Evolutionary conservation across 2,113 vertebrate genomes (phyloP), one percentile per base, ranked within the genome.

Genomic region (Leucopternis melanops): DNA sequence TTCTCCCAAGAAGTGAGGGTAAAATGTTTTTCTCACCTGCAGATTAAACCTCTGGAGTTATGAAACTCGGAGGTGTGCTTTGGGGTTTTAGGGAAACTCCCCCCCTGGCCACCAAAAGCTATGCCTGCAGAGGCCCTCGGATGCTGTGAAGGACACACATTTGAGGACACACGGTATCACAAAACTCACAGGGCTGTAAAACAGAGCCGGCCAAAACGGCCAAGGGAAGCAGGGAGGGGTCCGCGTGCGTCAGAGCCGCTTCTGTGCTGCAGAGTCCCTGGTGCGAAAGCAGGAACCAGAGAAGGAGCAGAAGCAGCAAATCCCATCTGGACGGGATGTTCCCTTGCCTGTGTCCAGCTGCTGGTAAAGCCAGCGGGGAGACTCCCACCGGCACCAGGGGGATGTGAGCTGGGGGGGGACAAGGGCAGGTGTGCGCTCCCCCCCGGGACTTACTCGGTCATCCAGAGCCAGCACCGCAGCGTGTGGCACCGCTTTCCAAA

Each of bases 201-300:
- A 59, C 26, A 49, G 42, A 49, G 42, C 13, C 5, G 8, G 22
- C 11, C 38, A 71, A 67, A 83, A 34, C 0, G 5, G 40, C 9
- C 6, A 29, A 62, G 47, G 19, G 45, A 57, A 55, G 40, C 59
- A 45, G 27, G 54, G 71, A 61, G 36, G 38, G 38, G 47, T 47
- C 25, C 49, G 50, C 2, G 2, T 34, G 38, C 2, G 1, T 23
- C 5, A 3, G 40, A 87, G 52, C 11, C 1, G 2, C 40, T 54
- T 72, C 29, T 61, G 71, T 13, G 23, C 65, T 61, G 36, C 54
- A 78, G 55, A 40, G 65, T 23, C 10, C 29, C 31, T 6, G 13
- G 18, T 40, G 42, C 2, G 6, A 65, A 72, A 42, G 44, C 49
- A 67, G 26, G 36, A 72, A 66, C 11, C 42, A 13, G 36, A 66